Conservation (phyloP, 1,140 invertebrate species). For the Argopecten irradians region DNA sequence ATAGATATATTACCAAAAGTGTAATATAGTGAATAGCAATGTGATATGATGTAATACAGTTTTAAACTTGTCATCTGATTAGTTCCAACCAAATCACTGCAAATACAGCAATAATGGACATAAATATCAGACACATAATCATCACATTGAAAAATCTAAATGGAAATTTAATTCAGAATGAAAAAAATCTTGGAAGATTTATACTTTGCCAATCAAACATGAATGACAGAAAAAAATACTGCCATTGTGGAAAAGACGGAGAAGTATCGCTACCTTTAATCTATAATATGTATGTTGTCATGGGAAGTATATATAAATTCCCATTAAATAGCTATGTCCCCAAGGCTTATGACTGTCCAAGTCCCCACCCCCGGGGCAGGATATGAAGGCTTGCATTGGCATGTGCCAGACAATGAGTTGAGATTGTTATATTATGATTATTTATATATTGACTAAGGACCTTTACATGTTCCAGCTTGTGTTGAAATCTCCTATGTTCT, state of each 20-base stretch:
- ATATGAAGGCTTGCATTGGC: not conserved
- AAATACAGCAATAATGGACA: not conserved
- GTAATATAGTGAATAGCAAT: no score
- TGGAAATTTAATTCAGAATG: no score
- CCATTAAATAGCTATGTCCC: not conserved
- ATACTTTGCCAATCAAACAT: not conserved
- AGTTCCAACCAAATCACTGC: no score
- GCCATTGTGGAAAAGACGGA: not conserved
- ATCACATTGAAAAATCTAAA: not conserved
- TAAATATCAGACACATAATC: not conserved
- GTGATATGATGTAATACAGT: no score
- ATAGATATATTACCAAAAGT: no score
- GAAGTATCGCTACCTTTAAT: not conserved
- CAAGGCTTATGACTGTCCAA: conserved; percentile 1
- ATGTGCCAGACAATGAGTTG: not conserved
- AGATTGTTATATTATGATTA: not conserved
- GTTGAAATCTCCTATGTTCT: not conserved
- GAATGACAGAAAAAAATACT: not conserved
- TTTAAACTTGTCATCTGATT: no score
- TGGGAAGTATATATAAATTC: not conserved
- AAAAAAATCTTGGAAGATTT: no score
- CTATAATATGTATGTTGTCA: not conserved
- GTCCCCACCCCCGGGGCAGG: not conserved
- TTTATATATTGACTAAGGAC: not conserved
- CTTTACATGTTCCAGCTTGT: not conserved